Evolutionary conservation across 2,113 vertebrate genomes (phyloP).

Genomic region (Stigmatopora argus): DNA sequence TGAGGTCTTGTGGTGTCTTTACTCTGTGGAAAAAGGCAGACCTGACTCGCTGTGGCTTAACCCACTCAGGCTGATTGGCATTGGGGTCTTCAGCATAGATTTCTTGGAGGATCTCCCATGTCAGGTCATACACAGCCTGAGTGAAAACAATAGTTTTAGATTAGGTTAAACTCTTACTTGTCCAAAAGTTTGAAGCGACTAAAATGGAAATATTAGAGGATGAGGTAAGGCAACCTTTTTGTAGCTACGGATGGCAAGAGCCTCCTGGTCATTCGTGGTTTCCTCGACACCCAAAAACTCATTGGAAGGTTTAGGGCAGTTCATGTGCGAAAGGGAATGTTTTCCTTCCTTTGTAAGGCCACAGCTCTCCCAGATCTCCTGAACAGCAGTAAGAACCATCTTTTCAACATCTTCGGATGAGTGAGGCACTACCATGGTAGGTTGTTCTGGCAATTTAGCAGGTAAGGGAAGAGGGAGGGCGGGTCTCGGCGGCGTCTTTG

Average conservation of each 20-base stretch:
- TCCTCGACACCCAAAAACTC: conserved; percentile 60
- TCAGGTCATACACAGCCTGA: conserved; percentile 90
- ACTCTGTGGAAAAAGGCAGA: conserved; percentile 80
- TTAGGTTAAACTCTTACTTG: neutral
- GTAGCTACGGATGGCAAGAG: conserved; percentile 78
- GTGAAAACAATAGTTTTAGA: neutral
- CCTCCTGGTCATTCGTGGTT: conserved; percentile 71
- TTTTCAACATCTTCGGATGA: conserved; percentile 78
- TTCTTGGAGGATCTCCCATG: conserved; percentile 90
- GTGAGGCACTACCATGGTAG: conserved; percentile 84
- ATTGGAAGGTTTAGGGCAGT: conserved; percentile 60
- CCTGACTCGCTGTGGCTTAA: conserved; percentile 78
- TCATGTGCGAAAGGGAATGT: conserved; percentile 39
- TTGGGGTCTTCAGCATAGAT: conserved; percentile 89
- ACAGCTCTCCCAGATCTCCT: conserved; percentile 85
- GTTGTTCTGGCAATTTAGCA: conserved; percentile 76
- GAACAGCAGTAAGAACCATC: conserved; percentile 78
- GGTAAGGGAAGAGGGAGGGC: conserved; percentile 66
- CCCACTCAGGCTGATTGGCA: conserved; percentile 83
- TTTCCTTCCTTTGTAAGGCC: conserved; percentile 71
- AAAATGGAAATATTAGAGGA: no score
- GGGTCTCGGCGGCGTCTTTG: conserved; percentile 70
- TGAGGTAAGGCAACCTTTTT: conserved; percentile 72
- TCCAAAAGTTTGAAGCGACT: neutral
- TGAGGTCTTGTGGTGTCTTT: conserved; percentile 75